phyloP scores from a whole-genome alignment of 2,113 vertebrate genomes.

The Eolophus roseicapilla region DNA sequence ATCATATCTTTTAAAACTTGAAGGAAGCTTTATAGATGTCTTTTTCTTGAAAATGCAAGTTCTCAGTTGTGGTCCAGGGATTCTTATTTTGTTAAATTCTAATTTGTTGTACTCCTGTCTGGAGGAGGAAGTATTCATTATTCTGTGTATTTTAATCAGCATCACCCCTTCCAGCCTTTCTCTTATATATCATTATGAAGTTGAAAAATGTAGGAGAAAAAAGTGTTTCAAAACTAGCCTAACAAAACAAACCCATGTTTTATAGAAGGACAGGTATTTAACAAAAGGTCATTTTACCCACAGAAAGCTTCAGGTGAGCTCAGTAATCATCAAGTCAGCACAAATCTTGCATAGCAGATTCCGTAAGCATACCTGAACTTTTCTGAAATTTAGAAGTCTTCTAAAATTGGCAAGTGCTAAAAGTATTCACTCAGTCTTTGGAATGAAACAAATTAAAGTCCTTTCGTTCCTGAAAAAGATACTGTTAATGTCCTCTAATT shows the following conservation, averaged over 20 bases:
- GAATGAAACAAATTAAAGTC: slow-evolving; percentile 12
- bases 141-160: slow-evolving; percentile 20
- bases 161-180: not conserved
- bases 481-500: slow-evolving; percentile 50
- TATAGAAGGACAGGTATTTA: not conserved
- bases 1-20: slow-evolving; percentile 51
- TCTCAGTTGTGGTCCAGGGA: slow-evolving; percentile 7
- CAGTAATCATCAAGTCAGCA: slow-evolving; percentile 45
- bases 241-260: not conserved
- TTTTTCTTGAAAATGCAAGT: slow-evolving; percentile 51
- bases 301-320: slow-evolving; percentile 50
- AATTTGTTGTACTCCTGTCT: not conserved
- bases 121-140: slow-evolving; percentile 20
- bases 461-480: slow-evolving; percentile 27
- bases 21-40: slow-evolving; percentile 39
- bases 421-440: slow-evolving; percentile 25
- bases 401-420: slow-evolving; percentile 4
- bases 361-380: slow-evolving; percentile 61
- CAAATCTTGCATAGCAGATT: slow-evolving; percentile 33
- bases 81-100: slow-evolving; percentile 55
- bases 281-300: slow-evolving; percentile 29
- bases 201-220: not conserved
- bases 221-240: not conserved
- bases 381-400: slow-evolving; percentile 29
- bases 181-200: not conserved